Percentiles rank a stretch among this genome's conserved stretches.
Evolutionary conservation across 1,140 invertebrate species (phyloP).

Genomic region (Drosophila varians): DNA sequence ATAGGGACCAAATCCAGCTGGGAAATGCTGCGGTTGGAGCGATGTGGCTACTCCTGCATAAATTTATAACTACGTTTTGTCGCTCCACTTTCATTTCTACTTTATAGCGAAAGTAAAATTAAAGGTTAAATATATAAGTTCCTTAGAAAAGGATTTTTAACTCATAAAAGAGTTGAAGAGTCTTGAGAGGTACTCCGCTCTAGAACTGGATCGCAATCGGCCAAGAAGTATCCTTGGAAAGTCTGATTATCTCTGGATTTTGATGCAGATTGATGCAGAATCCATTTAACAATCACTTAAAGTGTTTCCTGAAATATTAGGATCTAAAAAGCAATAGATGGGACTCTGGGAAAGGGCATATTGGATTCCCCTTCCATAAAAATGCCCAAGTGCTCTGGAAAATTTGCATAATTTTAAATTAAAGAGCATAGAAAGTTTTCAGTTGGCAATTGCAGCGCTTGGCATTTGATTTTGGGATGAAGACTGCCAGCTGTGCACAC

Average conservation of each 20-base stretch:
- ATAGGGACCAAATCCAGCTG: conserved; percentile 31
- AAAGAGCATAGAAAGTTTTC: conserved; percentile 52
- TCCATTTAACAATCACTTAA: no score
- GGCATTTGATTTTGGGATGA: conserved; percentile 54
- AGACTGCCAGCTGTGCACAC: conserved; percentile 70
- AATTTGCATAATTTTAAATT: conserved; percentile 77
- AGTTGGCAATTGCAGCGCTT: conserved; percentile 68
- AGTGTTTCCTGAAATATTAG: no score
- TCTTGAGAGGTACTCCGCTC: neutral
- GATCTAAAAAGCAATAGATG: neutral
- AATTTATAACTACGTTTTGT: conserved; percentile 12
- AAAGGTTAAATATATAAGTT: neutral
- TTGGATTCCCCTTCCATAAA: conserved; percentile 2
- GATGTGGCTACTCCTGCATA: conserved; percentile 3
- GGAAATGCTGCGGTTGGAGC: conserved; percentile 15
- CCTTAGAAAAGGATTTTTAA: no score
- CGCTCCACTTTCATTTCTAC: neutral
- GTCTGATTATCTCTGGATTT: no score
- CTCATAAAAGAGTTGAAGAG: no score
- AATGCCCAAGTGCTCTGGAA: conserved; percentile 26
- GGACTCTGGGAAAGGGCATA: neutral
- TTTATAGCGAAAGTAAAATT: neutral
- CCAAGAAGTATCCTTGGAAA: neutral
- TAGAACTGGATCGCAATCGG: neutral
- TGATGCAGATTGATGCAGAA: no score